A percentile compares a stretch with the other conserved stretches of the same genome.
Conservation (phyloP, 2,797 vertebrate genomes). For the Sebastes vulpes region DNA sequence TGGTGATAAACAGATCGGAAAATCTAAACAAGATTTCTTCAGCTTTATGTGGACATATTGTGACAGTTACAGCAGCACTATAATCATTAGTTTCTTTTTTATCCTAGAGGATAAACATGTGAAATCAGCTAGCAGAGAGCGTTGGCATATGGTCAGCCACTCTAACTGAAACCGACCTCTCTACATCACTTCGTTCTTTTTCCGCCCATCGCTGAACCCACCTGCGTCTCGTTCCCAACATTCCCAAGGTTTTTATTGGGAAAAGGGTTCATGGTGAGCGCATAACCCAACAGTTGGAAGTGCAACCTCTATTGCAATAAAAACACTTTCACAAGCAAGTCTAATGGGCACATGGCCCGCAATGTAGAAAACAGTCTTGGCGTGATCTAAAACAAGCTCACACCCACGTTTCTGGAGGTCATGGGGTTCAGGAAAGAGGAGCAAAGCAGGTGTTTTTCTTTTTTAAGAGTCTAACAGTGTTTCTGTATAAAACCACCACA, state of each 20-base stretch:
- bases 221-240: conserved; percentile 52
- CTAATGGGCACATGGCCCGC: conserved; percentile 33
- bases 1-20: conserved; percentile 11
- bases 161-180: not conserved
- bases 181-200: not conserved
- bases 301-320: conserved; percentile 52
- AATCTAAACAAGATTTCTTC: conserved; percentile 8
- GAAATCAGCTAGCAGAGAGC: not conserved
- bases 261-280: conserved; percentile 31
- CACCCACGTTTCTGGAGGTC: conserved; percentile 25
- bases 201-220: conserved; percentile 13
- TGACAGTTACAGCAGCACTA: not conserved
- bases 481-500: conserved; percentile 14
- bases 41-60: not conserved
- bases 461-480: not conserved
- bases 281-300: conserved; percentile 40
- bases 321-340: conserved; percentile 50
- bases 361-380: conserved; percentile 51
- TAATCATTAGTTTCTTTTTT: not conserved
- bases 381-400: conserved; percentile 21
- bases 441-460: conserved; percentile 32
- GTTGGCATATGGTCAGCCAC: not conserved
- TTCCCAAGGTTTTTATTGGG: conserved; percentile 54
- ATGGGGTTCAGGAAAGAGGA: conserved; percentile 1
- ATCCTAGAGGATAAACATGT: not conserved